Evolutionary conservation across 2,113 vertebrate species (phyloP), one percentile per base, ranked within the genome.

Genomic region (Podilymbus podiceps): DNA sequence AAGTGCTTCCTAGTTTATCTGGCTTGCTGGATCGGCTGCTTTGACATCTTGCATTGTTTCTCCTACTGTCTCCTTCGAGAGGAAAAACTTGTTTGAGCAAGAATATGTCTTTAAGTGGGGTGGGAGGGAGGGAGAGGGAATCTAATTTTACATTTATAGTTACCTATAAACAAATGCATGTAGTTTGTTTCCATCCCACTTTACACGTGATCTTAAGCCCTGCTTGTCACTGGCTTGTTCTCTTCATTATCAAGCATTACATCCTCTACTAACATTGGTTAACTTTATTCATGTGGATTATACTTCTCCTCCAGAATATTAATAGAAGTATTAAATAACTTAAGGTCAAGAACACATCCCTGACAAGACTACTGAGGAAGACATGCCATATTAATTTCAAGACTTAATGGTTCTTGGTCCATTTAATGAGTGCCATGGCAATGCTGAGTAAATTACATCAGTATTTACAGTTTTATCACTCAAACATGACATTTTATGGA

Each of bases 161-260:
- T 83, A 76, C 47, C 23, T 59, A 2, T 31, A 30, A 46, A 18
- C 4, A 22, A 68, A 62, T 30, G 15, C 8, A 16, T 20, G 5
- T 46, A 14, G 8, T 59, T 79, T 64, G 11, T 55, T 86, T 31
- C 9, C 19, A 15, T 75, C 23, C 79, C 81, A 5, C 60, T 88
- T 78, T 78, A n/a, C 11, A 38, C 1, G 0, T 0, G 1, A 52
- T 89, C 40, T 46, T 19, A 69, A n/a, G 12, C 13, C 6, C 3
- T 69, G 19, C 23, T 82, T 85, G 30, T 88, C 44, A 5, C 31
- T 63, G 25, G 10, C 15, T 74, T 59, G 13, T 71, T 76, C 14
- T 73, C 35, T 77, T 85, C 22, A 10, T 74, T 52, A 38, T 38
- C 28, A 68, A 68, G 11, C 25, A 19, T 84, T 55, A 21, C 12